Percentiles rank a stretch among this genome's conserved stretches.
Conservation (phyloP, 23 tunicate genomes). For the Trididemnum clinides region DNA sequence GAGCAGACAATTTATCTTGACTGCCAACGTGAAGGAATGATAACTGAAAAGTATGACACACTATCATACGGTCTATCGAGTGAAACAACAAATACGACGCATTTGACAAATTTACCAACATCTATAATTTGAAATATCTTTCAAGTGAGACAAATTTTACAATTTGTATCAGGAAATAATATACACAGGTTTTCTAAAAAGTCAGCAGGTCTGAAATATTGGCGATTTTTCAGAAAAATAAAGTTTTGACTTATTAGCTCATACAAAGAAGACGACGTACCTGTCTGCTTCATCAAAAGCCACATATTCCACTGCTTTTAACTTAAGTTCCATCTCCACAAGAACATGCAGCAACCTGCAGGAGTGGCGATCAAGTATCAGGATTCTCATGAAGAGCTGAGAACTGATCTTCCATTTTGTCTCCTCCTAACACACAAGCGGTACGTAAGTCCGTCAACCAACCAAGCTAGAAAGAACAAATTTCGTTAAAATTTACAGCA, state of each 20-base stretch:
- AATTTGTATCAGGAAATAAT: too few relatives aligned
- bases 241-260: too few relatives aligned
- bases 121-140: too few relatives aligned
- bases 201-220: too few relatives aligned
- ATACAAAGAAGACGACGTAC: too few relatives aligned
- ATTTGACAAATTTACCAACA: too few relatives aligned
- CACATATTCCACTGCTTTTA: constrained; percentile 71
- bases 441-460: constrained; percentile 54
- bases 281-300: constrained; percentile 99
- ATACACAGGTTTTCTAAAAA: too few relatives aligned
- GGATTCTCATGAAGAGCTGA: constrained; percentile 85
- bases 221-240: too few relatives aligned
- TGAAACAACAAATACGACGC: too few relatives aligned
- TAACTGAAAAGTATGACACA: constrained; percentile 52
- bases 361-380: constrained; percentile 94
- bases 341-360: constrained; percentile 83
- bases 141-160: too few relatives aligned
- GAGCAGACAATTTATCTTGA: constrained; percentile 83
- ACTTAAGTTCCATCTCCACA: constrained; percentile 84
- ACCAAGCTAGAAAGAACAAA: constrained; percentile 54
- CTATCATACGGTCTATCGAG: too few relatives aligned
- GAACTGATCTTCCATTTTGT: constrained; percentile 89
- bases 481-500: too few relatives aligned
- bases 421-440: constrained; percentile 92
- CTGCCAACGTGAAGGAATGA: constrained; percentile 72